Percentiles rank a stretch among this genome's conserved stretches.
These are phyloP conservation scores for Sphinx pinastri DNA, from an alignment of 2,888 invertebrate genomes.

Conservation along the genomic window DNA sequence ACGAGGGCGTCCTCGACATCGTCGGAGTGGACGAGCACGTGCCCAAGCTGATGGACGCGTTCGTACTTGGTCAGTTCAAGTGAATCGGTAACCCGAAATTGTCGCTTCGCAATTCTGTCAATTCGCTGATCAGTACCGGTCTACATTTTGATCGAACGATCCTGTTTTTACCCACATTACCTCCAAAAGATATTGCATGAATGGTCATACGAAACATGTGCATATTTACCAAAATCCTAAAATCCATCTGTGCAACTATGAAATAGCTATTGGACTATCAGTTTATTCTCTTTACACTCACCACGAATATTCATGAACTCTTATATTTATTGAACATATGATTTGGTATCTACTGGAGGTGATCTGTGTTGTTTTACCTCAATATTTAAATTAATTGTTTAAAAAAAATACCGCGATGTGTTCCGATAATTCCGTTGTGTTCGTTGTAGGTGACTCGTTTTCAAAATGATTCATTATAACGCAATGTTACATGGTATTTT, in stretches of 20 bases:
- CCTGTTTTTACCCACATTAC: constrained; percentile 27
- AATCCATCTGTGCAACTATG: too few species aligned
- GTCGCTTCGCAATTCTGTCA: constrained; percentile 40
- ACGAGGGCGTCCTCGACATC: constrained; percentile 84
- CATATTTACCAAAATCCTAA: too few species aligned
- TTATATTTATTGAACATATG: not conserved
- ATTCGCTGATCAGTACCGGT: constrained; percentile 29
- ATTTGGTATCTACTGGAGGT: not conserved
- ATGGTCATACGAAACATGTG: too few species aligned
- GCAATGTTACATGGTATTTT: constrained; percentile 17
- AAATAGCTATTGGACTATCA: not conserved
- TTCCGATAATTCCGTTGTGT: constrained; percentile 49
- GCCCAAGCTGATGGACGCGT: constrained; percentile 86
- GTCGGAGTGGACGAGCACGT: constrained; percentile 86
- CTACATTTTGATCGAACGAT: constrained; percentile 45
- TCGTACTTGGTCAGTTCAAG: constrained; percentile 82
- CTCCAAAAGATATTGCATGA: not conserved
- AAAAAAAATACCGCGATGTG: constrained; percentile 61
- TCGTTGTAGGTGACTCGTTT: constrained; percentile 14
- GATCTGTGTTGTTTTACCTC: constrained; percentile 51
- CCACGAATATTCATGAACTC: not conserved
- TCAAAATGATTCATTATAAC: constrained; percentile 1
- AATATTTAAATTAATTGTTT: constrained; percentile 57
- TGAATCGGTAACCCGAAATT: constrained; percentile 43
- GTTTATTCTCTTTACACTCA: not conserved